A percentile compares a stretch with the other conserved stretches of the same genome.
These are phyloP conservation scores for Rhynchomys soricoides DNA, from an alignment of 2,113 vertebrate species.

Conservation along the genomic window DNA sequence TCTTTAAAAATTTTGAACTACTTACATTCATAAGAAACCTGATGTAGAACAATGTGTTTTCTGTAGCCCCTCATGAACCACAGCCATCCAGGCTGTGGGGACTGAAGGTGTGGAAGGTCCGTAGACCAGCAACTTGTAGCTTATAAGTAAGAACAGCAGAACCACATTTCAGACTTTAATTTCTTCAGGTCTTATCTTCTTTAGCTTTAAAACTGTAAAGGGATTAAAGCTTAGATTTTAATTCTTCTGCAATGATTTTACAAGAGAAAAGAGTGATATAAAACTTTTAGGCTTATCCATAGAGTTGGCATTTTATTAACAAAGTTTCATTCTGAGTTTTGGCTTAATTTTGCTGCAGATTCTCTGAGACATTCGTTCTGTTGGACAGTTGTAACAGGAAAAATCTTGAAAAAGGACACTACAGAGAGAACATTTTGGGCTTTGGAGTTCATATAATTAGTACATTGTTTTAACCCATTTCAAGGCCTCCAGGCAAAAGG, in stretches of 20 bases:
- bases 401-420: conserved; percentile 10
- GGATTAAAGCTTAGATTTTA: conserved; percentile 1
- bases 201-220: conserved; percentile 6
- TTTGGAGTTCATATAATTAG: conserved; percentile 36
- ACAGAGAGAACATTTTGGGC: background rate
- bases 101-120: background rate
- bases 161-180: conserved; percentile 8
- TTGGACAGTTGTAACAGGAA: background rate
- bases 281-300: background rate
- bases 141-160: background rate
- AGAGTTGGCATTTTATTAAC: conserved; percentile 23
- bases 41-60: background rate
- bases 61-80: background rate
- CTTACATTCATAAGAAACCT: background rate
- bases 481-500: conserved; percentile 12
- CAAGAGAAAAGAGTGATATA: background rate
- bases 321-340: conserved; percentile 4
- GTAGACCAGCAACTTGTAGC: background rate
- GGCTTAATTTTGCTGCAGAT: conserved; percentile 27
- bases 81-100: no score
- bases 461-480: conserved; percentile 53
- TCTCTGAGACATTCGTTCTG: background rate
- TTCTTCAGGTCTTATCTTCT: background rate
- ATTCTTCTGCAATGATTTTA: conserved; percentile 32
- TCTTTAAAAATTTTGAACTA: conserved; percentile 26